Base-by-base conservation (phyloP, 2,888 invertebrate genomes). In the Melinaea menophilus region DNA sequence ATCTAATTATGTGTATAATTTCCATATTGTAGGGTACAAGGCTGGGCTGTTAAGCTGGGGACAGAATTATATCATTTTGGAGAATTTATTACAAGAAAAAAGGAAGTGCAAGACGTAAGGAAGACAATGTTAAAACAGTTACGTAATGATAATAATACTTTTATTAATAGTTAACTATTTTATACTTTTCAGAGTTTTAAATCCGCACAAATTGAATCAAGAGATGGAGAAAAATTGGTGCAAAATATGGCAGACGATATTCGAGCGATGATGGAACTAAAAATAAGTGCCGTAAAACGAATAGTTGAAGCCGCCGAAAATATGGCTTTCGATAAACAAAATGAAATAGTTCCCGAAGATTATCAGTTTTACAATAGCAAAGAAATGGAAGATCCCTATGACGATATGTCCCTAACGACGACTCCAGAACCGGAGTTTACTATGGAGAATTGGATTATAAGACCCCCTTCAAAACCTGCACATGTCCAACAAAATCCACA, bases 231-330 rank as follows among this genome's bases (percentile, higher is more conserved):
- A 73, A 93, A 94, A 75, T 89, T 98, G 78, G 94, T 97, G 41
- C 94, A 94, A 74, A 95, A 95, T 69, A 96, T 97, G 91, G 94
- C 95, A 9, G 94, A 94, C 71, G 95, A 96, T 74, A 95, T 98
- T 65, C 94, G 95, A 76, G 94, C 93, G 61, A 97, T 97, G 95
- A 95, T 97, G 94, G 95, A 95, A 70, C 93, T 95, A 54, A 97
- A 97, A 91, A 95, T 96, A 68, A 95, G 95, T 72, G 97, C 97
- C 9, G 96, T 98, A 41, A 93, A 94, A 90, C 92, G 97, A 75
- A 97, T 97, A 75, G 96, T 97, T 89, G 97, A 97, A 81, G 94
- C 95, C 5, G 97, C 97, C 0, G 97, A 97, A 80, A 94, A 95
- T 71, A 94, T 95, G 79, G 96, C 96, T 1, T 91, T 94, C 69